Conservation (phyloP, 2,797 vertebrate species). For the Xenopus petersii region DNA sequence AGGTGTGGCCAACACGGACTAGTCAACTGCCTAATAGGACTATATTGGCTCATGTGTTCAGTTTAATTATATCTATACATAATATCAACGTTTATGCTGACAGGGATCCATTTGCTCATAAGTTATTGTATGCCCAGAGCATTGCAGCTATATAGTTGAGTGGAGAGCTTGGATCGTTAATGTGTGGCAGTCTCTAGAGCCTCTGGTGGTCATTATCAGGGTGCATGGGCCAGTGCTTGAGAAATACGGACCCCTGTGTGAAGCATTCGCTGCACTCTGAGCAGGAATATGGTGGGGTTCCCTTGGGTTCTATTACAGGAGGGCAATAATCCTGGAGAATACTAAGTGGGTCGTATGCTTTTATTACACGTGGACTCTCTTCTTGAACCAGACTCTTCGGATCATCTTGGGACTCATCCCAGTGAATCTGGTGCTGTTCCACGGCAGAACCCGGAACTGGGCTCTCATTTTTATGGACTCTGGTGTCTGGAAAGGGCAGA, state of each 20-base stretch:
- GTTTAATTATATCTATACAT: no score
- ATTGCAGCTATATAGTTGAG: no score
- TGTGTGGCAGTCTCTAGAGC: no score
- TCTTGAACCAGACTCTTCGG: constrained; percentile 26
- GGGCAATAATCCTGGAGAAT: not conserved
- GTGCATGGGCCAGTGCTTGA: constrained; percentile 32
- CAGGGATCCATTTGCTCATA: no score
- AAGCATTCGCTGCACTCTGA: constrained; percentile 35
- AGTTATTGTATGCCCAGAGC: no score
- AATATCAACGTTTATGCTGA: no score
- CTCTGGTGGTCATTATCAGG: not conserved
- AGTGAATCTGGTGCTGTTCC: constrained; percentile 13
- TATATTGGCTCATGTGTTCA: no score
- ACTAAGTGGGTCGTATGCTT: not conserved
- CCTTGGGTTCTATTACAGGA: constrained; percentile 27
- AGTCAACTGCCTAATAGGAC: no score
- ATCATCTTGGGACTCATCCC: constrained; percentile 22
- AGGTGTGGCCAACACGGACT: no score
- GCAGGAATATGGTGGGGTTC: constrained; percentile 30
- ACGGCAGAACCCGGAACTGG: not conserved
- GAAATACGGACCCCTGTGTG: constrained; percentile 19
- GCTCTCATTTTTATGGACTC: not conserved
- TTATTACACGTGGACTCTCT: not conserved
- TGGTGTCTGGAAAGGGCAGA: constrained; percentile 30
- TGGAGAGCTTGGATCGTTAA: no score